Evolutionary conservation across 2,797 vertebrate genomes (phyloP), one percentile per base, ranked within the genome.

Genomic region (Gorsachius magnificus): DNA sequence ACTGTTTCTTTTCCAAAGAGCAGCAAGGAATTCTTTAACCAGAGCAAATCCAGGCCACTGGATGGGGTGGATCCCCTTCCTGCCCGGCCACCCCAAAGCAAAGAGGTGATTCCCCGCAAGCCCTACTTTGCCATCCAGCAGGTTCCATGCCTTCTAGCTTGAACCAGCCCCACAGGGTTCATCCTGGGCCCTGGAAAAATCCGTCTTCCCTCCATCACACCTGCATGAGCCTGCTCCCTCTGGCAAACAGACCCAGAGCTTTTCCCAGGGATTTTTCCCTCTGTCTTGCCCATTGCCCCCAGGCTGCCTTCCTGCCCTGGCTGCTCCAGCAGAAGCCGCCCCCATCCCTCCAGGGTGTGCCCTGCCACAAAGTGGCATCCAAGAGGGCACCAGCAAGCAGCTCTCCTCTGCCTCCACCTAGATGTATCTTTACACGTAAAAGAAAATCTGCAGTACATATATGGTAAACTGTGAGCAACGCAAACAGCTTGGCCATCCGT

Each of bases 401-500:
- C 19, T 31, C 17, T 60, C 48, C 45, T 56, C n/a, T 50, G 24
- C 53, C 48, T 77, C 61, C 28, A 2, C 45, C 33, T 76, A 28
- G 41, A 41, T 5, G 0, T 13, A 6, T 11, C 25, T 53, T 79
- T 24, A 13, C 16, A 36, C 38, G 33, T 58, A 22, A 69, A 76
- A 54, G 20, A 77, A 65, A 80, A 71, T 81, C 85, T 81, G 69
- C 61, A 61, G 76, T 11, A 7, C 36, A 26, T 60, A 26, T 41
- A 22, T 1, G 36, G 88, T 16, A 88, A 95, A 36, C 85, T 78
- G 87, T 83, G 94, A 97, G 33, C 72, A 78, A 91, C 6, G 19
- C 69, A 75, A 90, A 82, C 80, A 88, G 91, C 93, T 94, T 83
- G 88, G 77, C 83, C 76, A 71, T 60, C 91, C 90, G 2, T 88